Percentiles rank a stretch among this genome's conserved stretches.
Conservation (phyloP, 2,113 vertebrate species). For the Mus spicilegus region DNA sequence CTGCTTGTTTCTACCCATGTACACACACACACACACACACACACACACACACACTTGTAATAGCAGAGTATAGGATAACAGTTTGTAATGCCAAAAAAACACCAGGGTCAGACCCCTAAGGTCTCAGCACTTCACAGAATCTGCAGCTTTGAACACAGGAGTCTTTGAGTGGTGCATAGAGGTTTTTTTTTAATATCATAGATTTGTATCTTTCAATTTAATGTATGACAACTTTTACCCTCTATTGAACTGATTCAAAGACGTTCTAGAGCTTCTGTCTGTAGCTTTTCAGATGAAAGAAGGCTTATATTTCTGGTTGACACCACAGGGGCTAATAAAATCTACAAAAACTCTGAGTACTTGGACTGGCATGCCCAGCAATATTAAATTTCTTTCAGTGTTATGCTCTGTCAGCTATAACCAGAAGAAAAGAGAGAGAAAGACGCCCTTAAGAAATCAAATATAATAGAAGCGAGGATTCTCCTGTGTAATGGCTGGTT, state of each 20-base stretch:
- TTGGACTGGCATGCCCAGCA: background rate
- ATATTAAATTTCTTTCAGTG: conserved; percentile 39
- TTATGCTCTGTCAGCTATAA: conserved; percentile 37
- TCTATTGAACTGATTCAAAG: background rate
- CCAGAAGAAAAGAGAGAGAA: conserved; percentile 23
- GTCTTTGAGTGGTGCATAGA: background rate
- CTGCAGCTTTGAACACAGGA: background rate
- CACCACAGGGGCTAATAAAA: conserved; percentile 25
- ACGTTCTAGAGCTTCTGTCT: background rate
- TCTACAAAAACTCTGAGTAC: conserved; percentile 37
- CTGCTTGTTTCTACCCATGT: background rate
- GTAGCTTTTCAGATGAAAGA: conserved; percentile 16
- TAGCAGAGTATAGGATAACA: background rate
- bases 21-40: fast-evolving
- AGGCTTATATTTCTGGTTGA: conserved; percentile 7
- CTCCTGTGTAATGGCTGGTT: background rate
- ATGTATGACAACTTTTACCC: background rate
- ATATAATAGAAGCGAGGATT: conserved; percentile 13
- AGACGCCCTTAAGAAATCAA: background rate
- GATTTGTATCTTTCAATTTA: background rate
- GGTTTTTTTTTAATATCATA: background rate
- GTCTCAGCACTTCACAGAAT: background rate
- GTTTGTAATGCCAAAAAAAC: background rate
- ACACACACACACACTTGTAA: background rate
- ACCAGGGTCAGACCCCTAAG: background rate